Base-by-base conservation (phyloP, 1,140 invertebrate species). In the Spodoptera frugiperda region DNA sequence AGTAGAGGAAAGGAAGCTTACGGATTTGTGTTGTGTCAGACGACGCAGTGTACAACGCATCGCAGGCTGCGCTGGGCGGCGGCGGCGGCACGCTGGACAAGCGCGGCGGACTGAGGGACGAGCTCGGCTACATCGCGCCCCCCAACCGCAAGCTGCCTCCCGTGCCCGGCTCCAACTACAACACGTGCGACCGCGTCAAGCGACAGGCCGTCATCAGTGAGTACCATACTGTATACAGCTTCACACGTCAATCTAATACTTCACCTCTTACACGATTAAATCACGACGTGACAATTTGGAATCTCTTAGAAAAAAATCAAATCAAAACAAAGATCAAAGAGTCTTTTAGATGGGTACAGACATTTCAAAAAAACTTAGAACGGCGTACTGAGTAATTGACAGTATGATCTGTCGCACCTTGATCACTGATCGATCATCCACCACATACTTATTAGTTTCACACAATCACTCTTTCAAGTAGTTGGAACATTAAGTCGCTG, bases 171-270 rank as follows among this genome's bases (percentile, higher is more conserved):
- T 98, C 97, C 15, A 98, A 98, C 93, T 98, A 98, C 94, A 98
- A 98, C 91, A 98, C 98, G 30, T 98, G 98, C 93, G 98, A 98
- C 95, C 96, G 97, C 84, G 98, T 98, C 95, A 98, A 98, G 95
- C 95, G 97, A 96, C 97, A 97, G 96, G 97, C 96, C 94, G 96
- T 97, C 81, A 97, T 97, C 96, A 97, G 97, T 97, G 96, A 97
- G 97, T 96, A 94, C 90, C 81, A 15, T 44, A 30, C 17, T 2
- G 3, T 25, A 3, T 11, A 25, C 63, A 15, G 5, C 39, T 8
- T 19, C 55, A 21, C 11, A 39, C 30, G 49, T 14, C 1, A 51
- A 46, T 51, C 46, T 9, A 39, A 39, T 39, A 39, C 33, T 39
- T 39, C 1, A 39, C 33, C 25, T 25, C 25, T 39, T 8, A 8